phyloP scores from a whole-genome alignment of 2,797 vertebrate species.

The Acrossocheilus fasciatus region DNA sequence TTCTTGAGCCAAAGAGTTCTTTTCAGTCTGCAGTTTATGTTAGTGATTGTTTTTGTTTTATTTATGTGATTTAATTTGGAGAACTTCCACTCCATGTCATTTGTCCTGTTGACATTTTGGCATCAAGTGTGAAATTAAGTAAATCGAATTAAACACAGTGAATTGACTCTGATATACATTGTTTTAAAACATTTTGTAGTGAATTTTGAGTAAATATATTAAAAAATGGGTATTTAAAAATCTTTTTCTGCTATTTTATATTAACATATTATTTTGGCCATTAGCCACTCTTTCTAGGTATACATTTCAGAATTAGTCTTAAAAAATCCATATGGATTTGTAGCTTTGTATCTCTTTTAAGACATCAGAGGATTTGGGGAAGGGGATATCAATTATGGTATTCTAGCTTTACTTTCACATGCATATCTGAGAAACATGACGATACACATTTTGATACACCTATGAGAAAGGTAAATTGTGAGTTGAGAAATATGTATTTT shows the following conservation, averaged over 20 bases:
- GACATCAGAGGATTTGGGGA: not conserved
- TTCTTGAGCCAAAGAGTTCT: slow-evolving; percentile 4
- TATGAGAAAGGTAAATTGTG: not conserved
- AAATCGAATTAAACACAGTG: not conserved
- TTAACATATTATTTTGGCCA: not conserved
- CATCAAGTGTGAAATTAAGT: not conserved
- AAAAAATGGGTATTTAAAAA: not conserved
- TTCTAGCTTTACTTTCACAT: not conserved
- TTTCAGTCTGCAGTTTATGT: not conserved
- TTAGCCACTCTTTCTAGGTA: not conserved
- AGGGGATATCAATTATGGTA: not conserved
- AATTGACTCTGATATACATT: not conserved
- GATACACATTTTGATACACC: not conserved
- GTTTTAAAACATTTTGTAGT: not conserved
- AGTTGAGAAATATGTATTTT: not conserved
- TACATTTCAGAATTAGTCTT: not conserved
- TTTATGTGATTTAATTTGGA: not conserved
- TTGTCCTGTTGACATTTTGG: not conserved
- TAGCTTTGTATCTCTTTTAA: not conserved
- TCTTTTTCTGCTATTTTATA: not conserved
- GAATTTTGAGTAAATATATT: not conserved
- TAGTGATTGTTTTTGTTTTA: not conserved
- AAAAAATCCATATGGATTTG: not conserved
- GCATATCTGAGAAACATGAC: not conserved
- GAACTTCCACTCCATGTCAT: not conserved